phyloP scores from a whole-genome alignment of 2,888 invertebrate species.

The Steinernema scapterisci region DNA sequence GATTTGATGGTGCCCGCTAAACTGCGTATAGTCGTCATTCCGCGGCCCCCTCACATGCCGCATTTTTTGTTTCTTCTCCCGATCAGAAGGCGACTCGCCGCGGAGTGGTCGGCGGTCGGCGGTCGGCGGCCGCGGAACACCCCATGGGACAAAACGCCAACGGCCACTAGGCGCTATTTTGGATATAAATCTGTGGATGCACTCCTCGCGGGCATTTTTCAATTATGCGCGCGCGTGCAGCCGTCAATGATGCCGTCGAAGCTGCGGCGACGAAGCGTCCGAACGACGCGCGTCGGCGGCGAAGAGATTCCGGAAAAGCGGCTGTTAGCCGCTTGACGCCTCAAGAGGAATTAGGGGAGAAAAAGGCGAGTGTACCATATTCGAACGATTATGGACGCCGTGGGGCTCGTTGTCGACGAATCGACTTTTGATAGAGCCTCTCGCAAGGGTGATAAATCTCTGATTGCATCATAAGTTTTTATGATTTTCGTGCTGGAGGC shows the following conservation, averaged over 20 bases:
- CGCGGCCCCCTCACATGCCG: not conserved
- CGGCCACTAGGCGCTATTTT: constrained; percentile 31
- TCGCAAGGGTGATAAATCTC: constrained; percentile 27
- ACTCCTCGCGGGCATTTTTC: constrained; percentile 33
- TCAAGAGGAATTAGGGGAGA: too few species aligned
- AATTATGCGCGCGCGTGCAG: constrained; percentile 30
- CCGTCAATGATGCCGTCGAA: constrained; percentile 27
- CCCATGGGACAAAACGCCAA: constrained; percentile 30
- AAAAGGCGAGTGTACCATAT: constrained; percentile 7
- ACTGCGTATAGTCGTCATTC: constrained; percentile 3
- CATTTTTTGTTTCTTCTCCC: constrained; percentile 20
- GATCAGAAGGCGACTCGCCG: constrained; percentile 23
- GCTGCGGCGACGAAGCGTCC: not conserved
- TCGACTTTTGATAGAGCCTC: constrained; percentile 27
- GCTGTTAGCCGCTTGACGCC: too few species aligned
- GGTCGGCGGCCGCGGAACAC: constrained; percentile 8
- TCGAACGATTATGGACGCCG: constrained; percentile 25
- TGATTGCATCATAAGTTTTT: constrained; percentile 29
- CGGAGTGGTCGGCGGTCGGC: too few species aligned
- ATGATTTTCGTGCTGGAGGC: constrained; percentile 8
- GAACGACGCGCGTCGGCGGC: too few species aligned
- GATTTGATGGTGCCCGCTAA: too few species aligned
- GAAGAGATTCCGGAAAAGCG: too few species aligned
- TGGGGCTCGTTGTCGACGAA: constrained; percentile 31
- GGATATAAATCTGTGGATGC: constrained; percentile 33